Evolutionary conservation across 2,113 vertebrate species (phyloP), one percentile per base, ranked within the genome.

Genomic region (Brachypteracias leptosomus): DNA sequence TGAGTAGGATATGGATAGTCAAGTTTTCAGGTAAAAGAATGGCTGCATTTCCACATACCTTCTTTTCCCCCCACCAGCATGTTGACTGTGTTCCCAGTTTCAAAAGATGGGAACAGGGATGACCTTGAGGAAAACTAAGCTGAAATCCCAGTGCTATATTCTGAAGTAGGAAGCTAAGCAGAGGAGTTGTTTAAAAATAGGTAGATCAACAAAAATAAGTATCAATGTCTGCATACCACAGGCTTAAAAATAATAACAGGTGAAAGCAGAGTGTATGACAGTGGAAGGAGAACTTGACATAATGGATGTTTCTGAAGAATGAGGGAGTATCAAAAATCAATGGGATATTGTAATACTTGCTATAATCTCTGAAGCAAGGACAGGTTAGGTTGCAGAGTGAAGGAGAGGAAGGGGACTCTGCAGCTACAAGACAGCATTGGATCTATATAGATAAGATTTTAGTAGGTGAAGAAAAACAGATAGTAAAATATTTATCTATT

Each of bases 241-340:
- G 83, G 36, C 72, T 84, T 91, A 65, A 85, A 77, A 87, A 65
- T n/a, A 91, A 40, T 85, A 85, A 51, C 75, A 85, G 61, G 36
- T 75, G 55, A 88, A 84, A 79, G 85, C 72, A 59, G 40, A 71
- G 33, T 89, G 46, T 77, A 29, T 80, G 62, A 42, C 28, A 44
- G 22, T 52, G 49, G 66, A 93, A 88, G 57, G 47, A 68, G 63
- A 91, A 46, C 54, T 91, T 85, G 79, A 61, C 0, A 3, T 63
- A 62, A 68, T 52, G 61, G 24, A 40, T 77, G 18, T 67, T 84
- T 77, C 79, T 90, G 80, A 92, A 92, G 80, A 95, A 76, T 76
- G 71, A 82, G 28, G 16, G 31, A 85, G 38, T 57, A 51, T 92
- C 63, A 78, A 85, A 94, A 93, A 95, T 89, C 71, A 81, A 79